Evolutionary conservation across 1,140 invertebrate genomes (phyloP).

Genomic region (Caenorhabditis remanei): DNA sequence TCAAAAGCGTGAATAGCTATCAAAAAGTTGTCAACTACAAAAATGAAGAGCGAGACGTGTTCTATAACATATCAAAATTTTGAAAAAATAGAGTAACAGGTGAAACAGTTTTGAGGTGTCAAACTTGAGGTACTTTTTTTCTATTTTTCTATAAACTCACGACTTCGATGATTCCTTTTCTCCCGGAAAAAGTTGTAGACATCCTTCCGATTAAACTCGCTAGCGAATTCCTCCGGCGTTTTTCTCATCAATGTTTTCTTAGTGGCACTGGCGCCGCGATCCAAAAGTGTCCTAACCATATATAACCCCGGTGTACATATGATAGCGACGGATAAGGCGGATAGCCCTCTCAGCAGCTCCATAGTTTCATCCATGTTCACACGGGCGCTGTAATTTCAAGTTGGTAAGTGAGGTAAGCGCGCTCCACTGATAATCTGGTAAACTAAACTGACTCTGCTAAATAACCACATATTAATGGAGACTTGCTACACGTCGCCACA

Average conservation of each 20-base stretch:
- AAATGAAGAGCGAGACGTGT: too few species aligned
- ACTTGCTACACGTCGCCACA: constrained; percentile 37
- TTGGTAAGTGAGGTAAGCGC: too few species aligned
- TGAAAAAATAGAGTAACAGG: too few species aligned
- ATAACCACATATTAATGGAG: constrained; percentile 10
- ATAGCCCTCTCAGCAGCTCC: not conserved
- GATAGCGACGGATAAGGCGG: constrained; percentile 18
- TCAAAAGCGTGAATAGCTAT: too few species aligned
- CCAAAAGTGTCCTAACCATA: constrained; percentile 2
- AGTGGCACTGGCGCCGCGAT: not conserved
- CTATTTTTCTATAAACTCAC: too few species aligned
- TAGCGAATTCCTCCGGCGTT: not conserved
- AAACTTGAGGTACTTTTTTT: too few species aligned
- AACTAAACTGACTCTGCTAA: not conserved
- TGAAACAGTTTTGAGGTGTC: too few species aligned
- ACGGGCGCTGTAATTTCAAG: not conserved
- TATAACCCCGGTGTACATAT: not conserved
- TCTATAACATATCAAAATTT: too few species aligned
- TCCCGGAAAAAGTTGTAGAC: not conserved
- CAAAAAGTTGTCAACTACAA: too few species aligned
- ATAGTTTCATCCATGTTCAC: constrained; percentile 7
- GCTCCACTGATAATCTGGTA: too few species aligned
- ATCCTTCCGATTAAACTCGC: not conserved
- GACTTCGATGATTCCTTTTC: not conserved
- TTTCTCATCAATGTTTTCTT: not conserved